These are phyloP conservation scores for Agrotis clavis DNA, from an alignment of 2,888 invertebrate species.

Conservation along the genomic window DNA sequence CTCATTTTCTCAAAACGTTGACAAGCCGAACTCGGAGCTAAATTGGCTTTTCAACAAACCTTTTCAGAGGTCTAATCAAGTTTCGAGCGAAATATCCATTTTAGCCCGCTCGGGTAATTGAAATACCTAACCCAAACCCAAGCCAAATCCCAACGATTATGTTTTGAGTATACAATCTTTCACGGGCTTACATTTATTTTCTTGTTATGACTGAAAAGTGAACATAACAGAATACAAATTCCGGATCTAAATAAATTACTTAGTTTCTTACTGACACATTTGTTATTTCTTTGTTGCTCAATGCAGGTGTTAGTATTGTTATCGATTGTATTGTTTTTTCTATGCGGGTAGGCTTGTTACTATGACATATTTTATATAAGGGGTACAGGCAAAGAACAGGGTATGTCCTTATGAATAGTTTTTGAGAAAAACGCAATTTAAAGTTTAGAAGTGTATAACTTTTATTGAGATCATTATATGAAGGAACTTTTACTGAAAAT, in stretches of 20 bases:
- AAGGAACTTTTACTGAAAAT: too few species aligned
- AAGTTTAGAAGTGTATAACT: too few species aligned
- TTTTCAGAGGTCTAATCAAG: not conserved
- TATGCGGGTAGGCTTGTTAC: constrained; percentile 2
- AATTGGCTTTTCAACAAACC: not conserved
- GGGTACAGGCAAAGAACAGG: too few species aligned
- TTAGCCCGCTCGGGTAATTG: not conserved
- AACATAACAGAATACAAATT: not conserved
- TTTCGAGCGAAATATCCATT: not conserved
- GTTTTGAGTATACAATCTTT: not conserved
- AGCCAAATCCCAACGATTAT: not conserved
- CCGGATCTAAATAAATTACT: not conserved
- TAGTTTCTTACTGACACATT: not conserved
- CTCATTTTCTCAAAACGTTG: not conserved
- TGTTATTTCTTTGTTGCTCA: not conserved
- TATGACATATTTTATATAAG: not conserved
- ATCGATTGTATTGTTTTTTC: constrained; percentile 1
- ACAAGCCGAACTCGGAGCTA: not conserved
- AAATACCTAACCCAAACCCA: not conserved
- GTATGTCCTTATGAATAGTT: too few species aligned
- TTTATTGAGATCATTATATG: too few species aligned
- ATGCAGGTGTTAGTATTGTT: too few species aligned
- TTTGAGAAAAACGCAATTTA: too few species aligned
- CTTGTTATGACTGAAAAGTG: not conserved
- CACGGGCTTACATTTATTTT: not conserved